phyloP scores from a whole-genome alignment of 2,797 vertebrate species.

The Lindbergichthys nudifrons region DNA sequence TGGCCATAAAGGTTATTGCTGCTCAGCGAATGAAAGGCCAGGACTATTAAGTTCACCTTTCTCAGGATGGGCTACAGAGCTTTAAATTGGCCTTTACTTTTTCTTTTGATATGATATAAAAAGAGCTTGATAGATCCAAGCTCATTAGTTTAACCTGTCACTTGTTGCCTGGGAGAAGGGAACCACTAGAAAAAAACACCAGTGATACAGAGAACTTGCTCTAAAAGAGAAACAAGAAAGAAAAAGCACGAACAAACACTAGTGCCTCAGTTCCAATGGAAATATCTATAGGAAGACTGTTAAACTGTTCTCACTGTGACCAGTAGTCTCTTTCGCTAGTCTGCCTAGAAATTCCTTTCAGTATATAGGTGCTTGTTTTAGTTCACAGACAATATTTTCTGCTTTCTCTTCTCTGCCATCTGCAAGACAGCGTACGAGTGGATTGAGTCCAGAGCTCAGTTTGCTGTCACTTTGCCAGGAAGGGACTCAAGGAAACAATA shows the following conservation, averaged over 20 bases:
- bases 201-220: not conserved
- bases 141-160: conserved; percentile 76
- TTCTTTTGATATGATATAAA: conserved; percentile 72
- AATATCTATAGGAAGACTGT: not conserved
- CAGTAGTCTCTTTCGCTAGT: not conserved
- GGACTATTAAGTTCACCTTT: conserved; percentile 81
- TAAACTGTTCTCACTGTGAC: not conserved
- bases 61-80: conserved; percentile 69
- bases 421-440: conserved; percentile 53
- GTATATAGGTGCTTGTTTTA: conserved; percentile 22
- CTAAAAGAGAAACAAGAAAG: conserved; percentile 18
- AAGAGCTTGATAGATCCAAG: conserved; percentile 68
- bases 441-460: conserved; percentile 56
- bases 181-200: conserved; percentile 41
- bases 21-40: conserved; percentile 80
- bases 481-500: conserved; percentile 60
- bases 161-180: conserved; percentile 60
- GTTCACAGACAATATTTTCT: conserved; percentile 28
- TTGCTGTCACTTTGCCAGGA: conserved; percentile 58
- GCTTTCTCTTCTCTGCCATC: conserved; percentile 46
- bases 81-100: conserved; percentile 80
- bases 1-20: conserved; percentile 82
- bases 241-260: not conserved
- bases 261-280: not conserved
- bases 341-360: conserved; percentile 15